Percentiles rank a stretch among this genome's conserved stretches.
These are phyloP conservation scores for Pholis gunnellus DNA, from an alignment of 2,113 vertebrate genomes.

Conservation along the genomic window DNA sequence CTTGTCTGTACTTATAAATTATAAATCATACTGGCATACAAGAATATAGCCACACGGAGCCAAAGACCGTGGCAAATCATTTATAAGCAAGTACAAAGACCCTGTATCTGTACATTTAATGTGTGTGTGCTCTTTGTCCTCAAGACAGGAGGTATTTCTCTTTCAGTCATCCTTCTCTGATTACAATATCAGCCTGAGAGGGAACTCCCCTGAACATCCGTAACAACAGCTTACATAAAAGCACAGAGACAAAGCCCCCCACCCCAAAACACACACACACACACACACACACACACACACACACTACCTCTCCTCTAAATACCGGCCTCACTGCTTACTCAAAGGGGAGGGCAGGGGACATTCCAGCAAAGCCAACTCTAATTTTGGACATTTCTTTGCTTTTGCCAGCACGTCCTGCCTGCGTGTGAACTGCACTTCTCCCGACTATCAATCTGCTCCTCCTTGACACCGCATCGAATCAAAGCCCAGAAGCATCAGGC, in stretches of 20 bases:
- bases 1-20: slow-evolving; percentile 10
- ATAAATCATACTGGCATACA: neutral
- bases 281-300: slow-evolving; percentile 26
- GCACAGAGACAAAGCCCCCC: slow-evolving; percentile 10
- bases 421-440: neutral
- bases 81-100: neutral
- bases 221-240: slow-evolving; percentile 34
- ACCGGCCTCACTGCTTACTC: slow-evolving; percentile 33
- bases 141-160: neutral
- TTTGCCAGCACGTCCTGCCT: slow-evolving; percentile 37
- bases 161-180: neutral
- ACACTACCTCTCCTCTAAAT: slow-evolving; percentile 43
- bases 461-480: slow-evolving; percentile 2
- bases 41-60: neutral
- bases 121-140: neutral
- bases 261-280: slow-evolving; percentile 1
- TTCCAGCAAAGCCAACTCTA: slow-evolving; percentile 69
- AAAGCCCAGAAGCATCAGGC: slow-evolving; percentile 11
- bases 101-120: neutral
- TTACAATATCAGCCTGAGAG: slow-evolving; percentile 12
- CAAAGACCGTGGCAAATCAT: neutral
- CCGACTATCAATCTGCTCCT: neutral
- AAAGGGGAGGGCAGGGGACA: slow-evolving; percentile 53
- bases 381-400: slow-evolving; percentile 62
- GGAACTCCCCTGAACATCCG: slow-evolving; percentile 9